phyloP scores from a whole-genome alignment of 2,797 vertebrate species.

The Cirrhinus mrigala region DNA sequence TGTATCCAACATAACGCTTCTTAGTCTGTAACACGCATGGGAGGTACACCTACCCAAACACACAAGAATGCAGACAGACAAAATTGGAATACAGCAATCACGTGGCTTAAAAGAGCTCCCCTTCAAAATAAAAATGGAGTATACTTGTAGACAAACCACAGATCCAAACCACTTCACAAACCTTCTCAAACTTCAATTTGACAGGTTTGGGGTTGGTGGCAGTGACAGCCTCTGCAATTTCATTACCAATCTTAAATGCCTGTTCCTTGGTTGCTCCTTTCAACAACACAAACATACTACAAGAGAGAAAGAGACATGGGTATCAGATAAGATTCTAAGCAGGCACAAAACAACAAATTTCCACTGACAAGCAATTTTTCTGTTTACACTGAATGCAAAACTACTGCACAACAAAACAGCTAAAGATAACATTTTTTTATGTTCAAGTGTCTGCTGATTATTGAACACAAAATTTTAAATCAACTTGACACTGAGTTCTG shows the following conservation, averaged over 20 bases:
- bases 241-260: slow-evolving; percentile 95
- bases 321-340: neutral
- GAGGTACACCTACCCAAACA: slow-evolving; percentile 87
- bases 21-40: slow-evolving; percentile 98
- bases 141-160: neutral
- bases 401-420: neutral
- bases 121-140: slow-evolving; percentile 3
- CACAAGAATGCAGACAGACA: slow-evolving; percentile 2
- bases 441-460: neutral
- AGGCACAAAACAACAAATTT: neutral
- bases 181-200: slow-evolving; percentile 98
- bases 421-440: neutral
- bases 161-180: slow-evolving; percentile 57
- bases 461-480: neutral
- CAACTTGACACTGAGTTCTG: neutral
- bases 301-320: slow-evolving; percentile 48
- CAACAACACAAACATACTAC: slow-evolving; percentile 95
- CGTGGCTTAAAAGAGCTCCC: neutral
- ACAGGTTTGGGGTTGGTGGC: slow-evolving; percentile 96
- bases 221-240: slow-evolving; percentile 97
- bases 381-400: neutral
- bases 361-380: neutral
- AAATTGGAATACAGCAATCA: neutral
- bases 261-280: slow-evolving; percentile 98
- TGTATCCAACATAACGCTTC: slow-evolving; percentile 97